phyloP scores from a whole-genome alignment of 2,797 vertebrate species.

The Atherinosoma microstoma region DNA sequence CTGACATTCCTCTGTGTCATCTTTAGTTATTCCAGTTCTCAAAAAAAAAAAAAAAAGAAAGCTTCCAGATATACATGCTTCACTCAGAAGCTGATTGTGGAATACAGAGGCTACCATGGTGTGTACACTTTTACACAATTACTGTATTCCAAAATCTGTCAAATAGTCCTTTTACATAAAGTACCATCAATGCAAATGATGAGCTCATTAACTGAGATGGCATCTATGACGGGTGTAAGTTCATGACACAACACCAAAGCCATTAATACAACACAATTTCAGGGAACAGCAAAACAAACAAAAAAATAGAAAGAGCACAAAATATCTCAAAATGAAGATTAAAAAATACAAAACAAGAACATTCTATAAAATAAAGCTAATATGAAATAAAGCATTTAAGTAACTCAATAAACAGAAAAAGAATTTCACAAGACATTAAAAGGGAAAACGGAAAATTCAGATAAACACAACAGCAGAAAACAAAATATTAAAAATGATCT shows the following conservation, averaged over 20 bases:
- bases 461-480: neutral
- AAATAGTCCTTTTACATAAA: neutral
- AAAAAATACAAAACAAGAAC: no score
- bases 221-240: neutral
- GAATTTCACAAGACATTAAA: no score
- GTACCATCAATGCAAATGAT: neutral
- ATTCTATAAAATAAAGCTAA: neutral
- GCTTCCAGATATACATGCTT: slow-evolving; percentile 1
- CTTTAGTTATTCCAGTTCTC: slow-evolving; percentile 60
- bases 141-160: neutral
- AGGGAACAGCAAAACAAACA: neutral
- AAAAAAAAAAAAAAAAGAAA: slow-evolving; percentile 24
- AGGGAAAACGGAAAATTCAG: neutral
- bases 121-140: neutral
- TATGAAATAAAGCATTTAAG: no score
- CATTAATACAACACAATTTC: neutral
- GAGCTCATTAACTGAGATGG: neutral
- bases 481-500: neutral
- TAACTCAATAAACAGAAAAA: neutral
- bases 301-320: neutral
- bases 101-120: no score
- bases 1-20: slow-evolving; percentile 58
- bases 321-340: no score
- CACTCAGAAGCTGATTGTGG: neutral
- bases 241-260: neutral